Percentiles rank a stretch among this genome's conserved stretches.
Conservation (phyloP, 1,140 invertebrate species). For the Drosophila tropicalis region DNA sequence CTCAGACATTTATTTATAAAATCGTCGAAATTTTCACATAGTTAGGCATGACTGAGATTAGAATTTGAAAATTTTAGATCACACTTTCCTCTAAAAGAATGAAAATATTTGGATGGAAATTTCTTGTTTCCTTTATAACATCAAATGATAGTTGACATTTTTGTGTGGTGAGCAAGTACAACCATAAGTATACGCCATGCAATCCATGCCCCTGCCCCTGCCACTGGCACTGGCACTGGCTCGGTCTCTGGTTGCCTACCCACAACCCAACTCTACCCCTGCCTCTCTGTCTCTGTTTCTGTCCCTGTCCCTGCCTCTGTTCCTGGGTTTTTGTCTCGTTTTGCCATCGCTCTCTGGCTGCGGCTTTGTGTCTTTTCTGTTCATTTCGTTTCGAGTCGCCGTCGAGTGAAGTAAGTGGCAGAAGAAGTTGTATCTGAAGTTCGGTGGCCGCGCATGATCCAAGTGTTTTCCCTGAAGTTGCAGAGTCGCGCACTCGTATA, state of each 20-base stretch:
- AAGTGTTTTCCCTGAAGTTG: constrained; percentile 13
- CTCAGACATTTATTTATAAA: too few relatives aligned
- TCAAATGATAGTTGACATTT: background rate
- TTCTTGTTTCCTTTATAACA: background rate
- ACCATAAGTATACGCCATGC: background rate
- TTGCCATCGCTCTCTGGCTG: constrained; percentile 3
- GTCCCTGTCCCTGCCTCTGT: too few relatives aligned
- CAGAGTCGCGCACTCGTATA: background rate
- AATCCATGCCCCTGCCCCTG: background rate
- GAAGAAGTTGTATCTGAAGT: constrained; percentile 32
- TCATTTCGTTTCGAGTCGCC: constrained; percentile 51
- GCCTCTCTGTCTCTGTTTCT: background rate
- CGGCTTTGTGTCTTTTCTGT: constrained; percentile 39
- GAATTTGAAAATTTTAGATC: too few relatives aligned
- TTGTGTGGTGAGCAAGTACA: constrained; percentile 42
- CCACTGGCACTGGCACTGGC: background rate
- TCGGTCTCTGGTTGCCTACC: too few relatives aligned
- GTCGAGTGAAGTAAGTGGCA: constrained; percentile 37
- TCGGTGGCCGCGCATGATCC: constrained; percentile 45
- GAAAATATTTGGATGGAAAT: too few relatives aligned
- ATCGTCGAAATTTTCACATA: too few relatives aligned
- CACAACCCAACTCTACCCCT: background rate
- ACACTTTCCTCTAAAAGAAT: too few relatives aligned
- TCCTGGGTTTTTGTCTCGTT: background rate
- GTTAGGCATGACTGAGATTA: too few relatives aligned